Base-by-base conservation (phyloP, 1,140 invertebrate species). In the Yoshiicerus persimilis region DNA sequence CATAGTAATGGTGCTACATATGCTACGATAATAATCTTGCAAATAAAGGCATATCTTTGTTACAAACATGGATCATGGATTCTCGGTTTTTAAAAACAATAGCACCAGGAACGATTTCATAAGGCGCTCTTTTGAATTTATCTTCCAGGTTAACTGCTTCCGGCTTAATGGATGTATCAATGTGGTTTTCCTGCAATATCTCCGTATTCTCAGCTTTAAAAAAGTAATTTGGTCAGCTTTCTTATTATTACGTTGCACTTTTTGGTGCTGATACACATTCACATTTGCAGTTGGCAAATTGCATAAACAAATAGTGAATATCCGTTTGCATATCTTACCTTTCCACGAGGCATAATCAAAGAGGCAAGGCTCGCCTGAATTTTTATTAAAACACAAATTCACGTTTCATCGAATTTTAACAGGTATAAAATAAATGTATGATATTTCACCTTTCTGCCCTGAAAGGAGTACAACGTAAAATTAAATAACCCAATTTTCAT, bases 281-380 rank as follows among this genome's bases (percentile, higher is more conserved):
- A 34, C 27, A 32, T 70, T 2, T 4, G 23, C 23, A n/a, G 4
- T 5, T 64, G 56, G 5, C 20, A 64, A n/a, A n/a, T 64, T 64
- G 9, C n/a, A n/a, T n/a, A 64, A 64, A 64, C 9, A 41, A 41
- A 41, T 41, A 13, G 39, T 13, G 13, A 41, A 41, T n/a, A n/a
- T n/a, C 39, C 13, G 56, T 64, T 10, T n/a, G 5, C 5, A 64
- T 4, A 11, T 25, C 38, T 66, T 84, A 88, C 34, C 47, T 38
- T 36, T 39, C 64, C 56, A 85, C 25, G 34, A 27, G 3, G 62
- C 3, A 20, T 84, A 27, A 4, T 80, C 87, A 23, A 80, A 80
- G 13, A 70, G 30, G 13, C 87, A 77, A 11, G 87, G 87, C 23
- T 88, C 87, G 13, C 87, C 77, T 83, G 20, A 56, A 56, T n/a